phyloP scores from a whole-genome alignment of 1,140 invertebrate genomes.

The Heterodera schachtii region DNA sequence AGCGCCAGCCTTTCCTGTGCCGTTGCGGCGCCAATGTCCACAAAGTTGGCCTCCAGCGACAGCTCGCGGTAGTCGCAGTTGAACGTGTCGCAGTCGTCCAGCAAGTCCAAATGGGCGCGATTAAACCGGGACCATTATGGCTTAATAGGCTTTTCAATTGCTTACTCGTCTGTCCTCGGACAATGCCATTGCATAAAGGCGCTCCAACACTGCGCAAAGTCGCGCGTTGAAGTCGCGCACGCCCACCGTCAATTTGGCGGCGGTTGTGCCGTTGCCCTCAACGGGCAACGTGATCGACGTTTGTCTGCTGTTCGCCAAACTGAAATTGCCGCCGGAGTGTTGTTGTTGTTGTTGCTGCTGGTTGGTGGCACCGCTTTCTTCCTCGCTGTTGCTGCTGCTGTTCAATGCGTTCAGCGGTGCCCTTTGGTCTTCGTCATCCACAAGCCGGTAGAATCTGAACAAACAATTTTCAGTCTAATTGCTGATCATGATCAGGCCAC shows the following conservation, averaged over 20 bases:
- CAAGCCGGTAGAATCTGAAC: conserved; percentile 18
- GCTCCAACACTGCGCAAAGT: conserved; percentile 65
- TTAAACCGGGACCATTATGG: conserved; percentile 24
- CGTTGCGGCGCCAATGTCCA: conserved; percentile 59
- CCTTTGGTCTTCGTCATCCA: conserved; percentile 13
- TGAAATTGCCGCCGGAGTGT: conserved; percentile 65
- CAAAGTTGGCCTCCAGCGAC: conserved; percentile 53
- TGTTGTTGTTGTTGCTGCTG: conserved; percentile 40
- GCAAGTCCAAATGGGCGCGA: conserved; percentile 47
- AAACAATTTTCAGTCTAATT: not conserved
- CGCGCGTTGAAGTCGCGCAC: conserved; percentile 66
- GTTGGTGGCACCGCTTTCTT: not conserved
- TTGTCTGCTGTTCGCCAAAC: conserved; percentile 64
- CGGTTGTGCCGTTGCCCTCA: not conserved
- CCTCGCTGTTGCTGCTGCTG: not conserved
- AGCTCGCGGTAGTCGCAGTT: conserved; percentile 42
- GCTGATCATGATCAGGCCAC: not conserved
- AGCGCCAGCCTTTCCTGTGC: conserved; percentile 67
- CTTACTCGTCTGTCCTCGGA: conserved; percentile 66
- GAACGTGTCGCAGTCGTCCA: conserved; percentile 47
- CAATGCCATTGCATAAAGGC: conserved; percentile 66
- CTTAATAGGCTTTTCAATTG: not conserved
- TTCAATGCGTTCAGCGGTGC: conserved; percentile 17
- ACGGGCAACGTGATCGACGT: conserved; percentile 57
- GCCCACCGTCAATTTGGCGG: conserved; percentile 18